Base-by-base conservation (phyloP, 2,888 invertebrate species). In the Watsonalla binaria region DNA sequence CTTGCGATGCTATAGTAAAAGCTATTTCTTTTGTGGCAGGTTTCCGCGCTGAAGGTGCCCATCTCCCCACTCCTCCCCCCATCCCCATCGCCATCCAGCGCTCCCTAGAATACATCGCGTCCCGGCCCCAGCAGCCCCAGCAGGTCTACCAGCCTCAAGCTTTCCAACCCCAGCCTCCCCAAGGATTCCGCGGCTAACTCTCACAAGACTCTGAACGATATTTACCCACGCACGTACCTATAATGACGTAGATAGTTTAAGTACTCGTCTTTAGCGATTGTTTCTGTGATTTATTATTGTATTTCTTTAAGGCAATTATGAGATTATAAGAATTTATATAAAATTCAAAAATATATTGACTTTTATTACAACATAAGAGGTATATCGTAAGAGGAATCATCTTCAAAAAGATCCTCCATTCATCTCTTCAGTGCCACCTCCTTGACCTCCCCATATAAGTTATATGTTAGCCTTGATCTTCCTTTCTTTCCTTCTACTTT, bases 51-150 rank as follows among this genome's bases (percentile, higher is more conserved):
- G 86, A 91, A 61, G 93, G 93, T 35, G 92, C 92, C 48, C 93
- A 93, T 60, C 74, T 93, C 53, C 93, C 93, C 49, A 92, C 92
- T n/a, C 92, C 93, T 57, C 93, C 93, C 15, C 93, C 93, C 35
- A 92, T 93, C 71, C 93, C 93, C 9, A 92, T 89, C 57, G 92
- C 92, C 24, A 93, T 93, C 71, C 79, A 77, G 59, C 91, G 92
- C 54, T 76, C 92, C 11, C 86, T 93, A 33, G 86, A 86, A 57
- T 82, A 80, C 78, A 88, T 84, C 73, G 75, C 72, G 6, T 72
- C 80, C 45, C 80, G 80, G 54, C 82, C 86, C 15, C 79, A 79
- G 45, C 77, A 80, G 51, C 66, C 63, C 50, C 81, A 81, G 56
- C 76, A 70, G 39, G 65, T 51, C 14, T 64, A 52, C 65, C 72